phyloP scores from a whole-genome alignment of 2,888 invertebrate species.

The Synanthedon andrenaeformis region DNA sequence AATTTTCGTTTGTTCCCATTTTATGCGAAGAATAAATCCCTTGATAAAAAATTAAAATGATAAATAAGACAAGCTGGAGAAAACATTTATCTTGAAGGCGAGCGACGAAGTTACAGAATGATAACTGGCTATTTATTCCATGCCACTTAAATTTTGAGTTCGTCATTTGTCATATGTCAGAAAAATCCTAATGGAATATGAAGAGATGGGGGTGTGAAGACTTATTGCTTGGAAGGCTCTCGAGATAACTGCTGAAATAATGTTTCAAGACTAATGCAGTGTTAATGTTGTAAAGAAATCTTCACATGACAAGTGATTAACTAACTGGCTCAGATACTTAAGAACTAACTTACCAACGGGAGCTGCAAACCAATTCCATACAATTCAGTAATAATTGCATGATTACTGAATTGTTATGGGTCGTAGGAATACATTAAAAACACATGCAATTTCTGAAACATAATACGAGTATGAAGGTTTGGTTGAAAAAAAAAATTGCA shows the following conservation, averaged over 20 bases:
- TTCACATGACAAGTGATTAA: too few species aligned
- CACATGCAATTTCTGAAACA: too few species aligned
- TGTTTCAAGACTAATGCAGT: too few species aligned
- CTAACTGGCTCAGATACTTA: too few species aligned
- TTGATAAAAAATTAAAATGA: background rate
- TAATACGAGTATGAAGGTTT: too few species aligned
- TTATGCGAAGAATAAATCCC: background rate
- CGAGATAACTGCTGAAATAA: background rate
- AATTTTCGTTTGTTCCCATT: background rate
- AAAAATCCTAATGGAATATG: background rate
- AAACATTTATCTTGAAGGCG: background rate
- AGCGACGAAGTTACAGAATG: background rate
- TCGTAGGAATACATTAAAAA: too few species aligned
- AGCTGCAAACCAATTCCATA: too few species aligned
- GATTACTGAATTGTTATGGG: too few species aligned
- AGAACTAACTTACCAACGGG: too few species aligned
- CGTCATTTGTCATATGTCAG: background rate
- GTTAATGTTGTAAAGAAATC: too few species aligned
- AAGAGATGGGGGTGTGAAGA: background rate
- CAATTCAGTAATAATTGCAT: too few species aligned
- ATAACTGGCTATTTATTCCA: background rate
- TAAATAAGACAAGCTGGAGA: background rate
- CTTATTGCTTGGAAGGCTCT: background rate
- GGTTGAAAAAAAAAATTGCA: too few species aligned
- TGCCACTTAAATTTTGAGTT: background rate